A percentile compares a stretch with the other conserved stretches of the same genome.
Evolutionary conservation across 2,888 invertebrate species (phyloP).

Genomic region (Congeria kusceri): DNA sequence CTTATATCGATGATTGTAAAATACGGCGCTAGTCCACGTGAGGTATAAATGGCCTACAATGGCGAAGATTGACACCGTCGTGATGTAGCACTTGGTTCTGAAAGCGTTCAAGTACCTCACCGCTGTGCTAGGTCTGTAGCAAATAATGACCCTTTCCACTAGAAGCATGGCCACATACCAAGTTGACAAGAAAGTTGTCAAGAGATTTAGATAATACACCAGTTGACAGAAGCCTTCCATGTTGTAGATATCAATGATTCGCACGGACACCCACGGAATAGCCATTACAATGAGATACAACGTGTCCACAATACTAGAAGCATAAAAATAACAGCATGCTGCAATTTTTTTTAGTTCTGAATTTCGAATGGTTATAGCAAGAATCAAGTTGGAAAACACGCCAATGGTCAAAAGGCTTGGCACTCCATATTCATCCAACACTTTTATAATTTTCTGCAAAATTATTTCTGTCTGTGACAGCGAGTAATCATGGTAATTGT

Average conservation of each 20-base stretch:
- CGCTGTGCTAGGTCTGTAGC: conserved; percentile 42
- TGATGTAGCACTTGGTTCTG: conserved; percentile 64
- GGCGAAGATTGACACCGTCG: conserved; percentile 60
- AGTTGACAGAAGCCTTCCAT: conserved; percentile 69
- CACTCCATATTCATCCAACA: conserved; percentile 56
- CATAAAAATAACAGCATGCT: conserved; percentile 59
- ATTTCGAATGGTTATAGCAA: conserved; percentile 49
- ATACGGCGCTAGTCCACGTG: conserved; percentile 70
- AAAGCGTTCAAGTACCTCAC: conserved; percentile 60
- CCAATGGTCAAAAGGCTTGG: conserved; percentile 60
- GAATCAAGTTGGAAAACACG: conserved; percentile 58
- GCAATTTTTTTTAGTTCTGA: conserved; percentile 64
- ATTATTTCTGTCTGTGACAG: not conserved
- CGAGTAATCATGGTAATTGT: no score
- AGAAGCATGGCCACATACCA: conserved; percentile 66
- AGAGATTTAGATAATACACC: conserved; percentile 63
- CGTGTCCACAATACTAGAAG: conserved; percentile 63
- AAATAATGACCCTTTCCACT: conserved; percentile 48
- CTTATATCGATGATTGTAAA: conserved; percentile 14
- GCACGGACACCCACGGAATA: conserved; percentile 64
- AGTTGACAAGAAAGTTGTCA: conserved; percentile 66
- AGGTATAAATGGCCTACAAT: conserved; percentile 67
- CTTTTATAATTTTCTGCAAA: conserved; percentile 44
- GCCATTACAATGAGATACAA: conserved; percentile 63
- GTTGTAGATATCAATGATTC: conserved; percentile 63